These are phyloP conservation scores for Hylyphantes graminicola DNA, from an alignment of 1,140 invertebrate genomes.

Conservation along the genomic window DNA sequence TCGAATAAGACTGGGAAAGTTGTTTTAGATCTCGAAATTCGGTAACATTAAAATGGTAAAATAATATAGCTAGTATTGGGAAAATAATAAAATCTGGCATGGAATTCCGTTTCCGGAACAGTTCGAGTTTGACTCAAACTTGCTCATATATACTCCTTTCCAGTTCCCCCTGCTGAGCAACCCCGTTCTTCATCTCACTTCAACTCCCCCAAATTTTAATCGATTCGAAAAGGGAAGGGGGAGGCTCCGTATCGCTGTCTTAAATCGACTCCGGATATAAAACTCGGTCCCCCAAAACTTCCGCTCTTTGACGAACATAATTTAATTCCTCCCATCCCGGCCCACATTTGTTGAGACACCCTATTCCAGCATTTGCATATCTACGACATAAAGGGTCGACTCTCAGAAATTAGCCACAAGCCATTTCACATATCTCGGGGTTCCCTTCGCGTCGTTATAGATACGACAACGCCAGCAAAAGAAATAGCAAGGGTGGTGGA, in stretches of 20 bases:
- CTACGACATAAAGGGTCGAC: constrained; percentile 36
- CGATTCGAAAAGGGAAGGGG: neutral
- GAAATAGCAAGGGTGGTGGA: neutral
- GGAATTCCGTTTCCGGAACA: too few relatives aligned
- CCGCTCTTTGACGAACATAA: constrained; percentile 44
- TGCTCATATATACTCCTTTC: too few relatives aligned
- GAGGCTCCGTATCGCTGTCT: constrained; percentile 12
- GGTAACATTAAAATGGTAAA: too few relatives aligned
- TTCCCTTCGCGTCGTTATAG: neutral
- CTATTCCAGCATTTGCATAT: constrained; percentile 26
- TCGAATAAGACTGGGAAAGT: too few relatives aligned
- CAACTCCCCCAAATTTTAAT: constrained; percentile 5
- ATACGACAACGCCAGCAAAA: constrained; percentile 11
- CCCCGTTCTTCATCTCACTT: neutral
- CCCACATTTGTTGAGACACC: neutral
- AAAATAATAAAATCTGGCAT: too few relatives aligned
- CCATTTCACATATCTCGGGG: constrained; percentile 39
- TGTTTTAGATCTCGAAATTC: too few relatives aligned
- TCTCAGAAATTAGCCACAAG: constrained; percentile 43
- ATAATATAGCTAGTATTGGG: too few relatives aligned
- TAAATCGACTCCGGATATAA: constrained; percentile 10
- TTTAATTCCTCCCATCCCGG: constrained; percentile 15
- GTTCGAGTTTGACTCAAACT: too few relatives aligned
- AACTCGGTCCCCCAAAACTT: constrained; percentile 10
- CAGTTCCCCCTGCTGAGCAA: neutral